Conservation (phyloP, 2,113 vertebrate species). For the Clarias batrachus region DNA sequence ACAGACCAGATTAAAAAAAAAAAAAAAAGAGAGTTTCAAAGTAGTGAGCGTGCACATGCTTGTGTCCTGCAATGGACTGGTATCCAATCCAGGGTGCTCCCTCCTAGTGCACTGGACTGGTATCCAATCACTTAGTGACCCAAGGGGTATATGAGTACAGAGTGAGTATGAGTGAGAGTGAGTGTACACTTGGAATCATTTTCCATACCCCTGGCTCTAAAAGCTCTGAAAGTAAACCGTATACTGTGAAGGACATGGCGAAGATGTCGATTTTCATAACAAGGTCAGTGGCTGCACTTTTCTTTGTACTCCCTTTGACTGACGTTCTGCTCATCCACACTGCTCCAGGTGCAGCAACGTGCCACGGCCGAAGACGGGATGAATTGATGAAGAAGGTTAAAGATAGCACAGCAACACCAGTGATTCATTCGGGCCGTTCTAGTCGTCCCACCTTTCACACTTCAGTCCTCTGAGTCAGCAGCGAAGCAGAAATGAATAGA, state of each 20-base stretch:
- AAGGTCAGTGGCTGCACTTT: not conserved
- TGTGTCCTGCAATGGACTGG: too few species aligned
- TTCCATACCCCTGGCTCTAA: not conserved
- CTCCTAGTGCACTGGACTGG: too few species aligned
- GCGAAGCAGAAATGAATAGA: not conserved
- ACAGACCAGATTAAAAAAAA: too few species aligned
- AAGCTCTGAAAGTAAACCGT: not conserved
- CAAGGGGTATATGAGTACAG: too few species aligned
- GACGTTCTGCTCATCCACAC: not conserved
- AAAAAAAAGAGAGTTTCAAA: too few species aligned
- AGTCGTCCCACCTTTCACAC: constrained; percentile 10
- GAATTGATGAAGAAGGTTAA: constrained; percentile 33
- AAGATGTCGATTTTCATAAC: not conserved
- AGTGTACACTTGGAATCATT: not conserved
- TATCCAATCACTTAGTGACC: too few species aligned
- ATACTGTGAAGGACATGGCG: not conserved
- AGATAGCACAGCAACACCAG: constrained; percentile 35
- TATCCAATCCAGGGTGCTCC: too few species aligned
- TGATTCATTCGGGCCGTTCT: constrained; percentile 32
- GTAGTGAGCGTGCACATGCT: too few species aligned
- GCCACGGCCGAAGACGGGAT: not conserved
- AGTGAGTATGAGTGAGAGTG: too few species aligned
- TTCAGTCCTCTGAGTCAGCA: constrained; percentile 55
- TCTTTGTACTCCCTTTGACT: not conserved
- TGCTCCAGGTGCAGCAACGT: not conserved